phyloP scores from a whole-genome alignment of 2,888 invertebrate genomes.

The Clepsis dumicolana region DNA sequence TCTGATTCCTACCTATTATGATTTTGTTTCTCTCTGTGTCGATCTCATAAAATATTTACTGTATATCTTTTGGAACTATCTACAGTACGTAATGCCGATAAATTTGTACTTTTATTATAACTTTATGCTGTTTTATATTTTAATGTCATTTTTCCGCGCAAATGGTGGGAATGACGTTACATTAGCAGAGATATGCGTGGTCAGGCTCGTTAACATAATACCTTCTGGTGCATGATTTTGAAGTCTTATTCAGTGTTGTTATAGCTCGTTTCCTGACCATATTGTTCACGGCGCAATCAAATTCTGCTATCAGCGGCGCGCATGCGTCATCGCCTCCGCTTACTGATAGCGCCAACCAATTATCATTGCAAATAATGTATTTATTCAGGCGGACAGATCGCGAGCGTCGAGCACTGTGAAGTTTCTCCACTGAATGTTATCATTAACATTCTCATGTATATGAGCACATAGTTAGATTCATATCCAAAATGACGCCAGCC shows the following conservation, averaged over 20 bases:
- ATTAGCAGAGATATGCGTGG: neutral
- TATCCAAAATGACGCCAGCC: conserved; percentile 57
- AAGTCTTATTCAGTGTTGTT: conserved; percentile 38
- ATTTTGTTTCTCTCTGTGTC: neutral
- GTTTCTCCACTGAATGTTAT: conserved; percentile 70
- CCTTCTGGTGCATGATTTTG: neutral
- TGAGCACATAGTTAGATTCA: conserved; percentile 64
- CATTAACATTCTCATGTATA: conserved; percentile 57
- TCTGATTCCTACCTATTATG: too few species aligned
- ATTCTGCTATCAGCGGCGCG: conserved; percentile 61
- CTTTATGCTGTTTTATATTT: too few species aligned
- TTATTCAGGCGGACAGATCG: conserved; percentile 74
- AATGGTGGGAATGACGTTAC: neutral
- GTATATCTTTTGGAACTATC: neutral
- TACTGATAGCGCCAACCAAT: conserved; percentile 81
- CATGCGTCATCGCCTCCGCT: conserved; percentile 84
- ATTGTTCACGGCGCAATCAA: conserved; percentile 40
- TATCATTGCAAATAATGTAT: conserved; percentile 85
- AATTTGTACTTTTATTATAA: neutral
- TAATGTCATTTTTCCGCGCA: too few species aligned
- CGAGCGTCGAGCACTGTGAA: conserved; percentile 57
- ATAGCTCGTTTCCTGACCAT: conserved; percentile 63
- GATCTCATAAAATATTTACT: neutral
- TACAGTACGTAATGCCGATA: neutral
- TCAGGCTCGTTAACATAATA: neutral